Base-by-base conservation (phyloP, 2,797 vertebrate genomes). In the Coreius guichenoti region DNA sequence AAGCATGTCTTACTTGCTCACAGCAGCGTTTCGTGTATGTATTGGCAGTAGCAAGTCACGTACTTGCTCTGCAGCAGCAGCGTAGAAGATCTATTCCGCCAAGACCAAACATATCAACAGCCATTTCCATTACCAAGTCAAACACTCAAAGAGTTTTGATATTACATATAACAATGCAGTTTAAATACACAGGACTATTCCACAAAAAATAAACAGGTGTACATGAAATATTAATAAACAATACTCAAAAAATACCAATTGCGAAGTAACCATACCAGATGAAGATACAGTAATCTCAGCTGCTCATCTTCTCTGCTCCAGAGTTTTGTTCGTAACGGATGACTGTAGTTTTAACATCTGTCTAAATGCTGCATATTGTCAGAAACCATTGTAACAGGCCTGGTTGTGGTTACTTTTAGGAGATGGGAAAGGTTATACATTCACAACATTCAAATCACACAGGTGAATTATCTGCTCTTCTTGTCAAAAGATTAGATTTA, bases 381-480 rank as follows among this genome's bases (percentile, higher is more conserved):
- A 63, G n/a, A 63, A 45, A 29, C 36, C n/a, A 13, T n/a, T 1
- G 16, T 19, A 61, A 61, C 36, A 78, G 23, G 4, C 54, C 5
- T 78, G 14, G 54, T n/a, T 43, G 68, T 61, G 54, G 61, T 39
- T 65, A 67, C 31, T 83, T 84, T 51, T 31, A 7, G n/a, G 23
- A 79, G 74, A 85, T 49, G 70, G 45, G n/a, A 80, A 76, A 83
- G 21, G 36, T 17, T 14, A 17, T 31, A 81, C 21, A 58, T 43
- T 80, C 83, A 84, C 90, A 88, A n/a, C n/a, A n/a, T n/a, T n/a
- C n/a, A n/a, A 84, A 86, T 47, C 90, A 82, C 86, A 90, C 90
- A 92, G 92, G 92, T 91, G 93, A 92, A 92, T 93, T 86, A 94
- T 90, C 91, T 90, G 88, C 88, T 89, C 90, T 89, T 86, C 79